Conservation (phyloP, 2,797 vertebrate species). For the Anabacerthia variegaticeps region DNA sequence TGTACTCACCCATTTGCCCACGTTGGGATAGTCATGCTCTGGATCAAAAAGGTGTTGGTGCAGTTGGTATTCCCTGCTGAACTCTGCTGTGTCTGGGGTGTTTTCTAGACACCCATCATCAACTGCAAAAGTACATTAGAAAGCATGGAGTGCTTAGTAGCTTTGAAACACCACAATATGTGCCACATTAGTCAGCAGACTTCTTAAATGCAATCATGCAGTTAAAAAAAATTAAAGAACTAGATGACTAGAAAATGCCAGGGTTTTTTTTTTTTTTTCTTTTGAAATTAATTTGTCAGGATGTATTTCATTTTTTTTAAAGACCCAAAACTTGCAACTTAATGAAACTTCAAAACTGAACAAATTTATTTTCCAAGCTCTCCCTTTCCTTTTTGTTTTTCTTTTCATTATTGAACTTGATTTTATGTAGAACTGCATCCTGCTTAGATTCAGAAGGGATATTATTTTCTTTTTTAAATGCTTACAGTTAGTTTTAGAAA, state of each 20-base stretch:
- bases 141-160: neutral
- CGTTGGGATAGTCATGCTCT: slow-evolving; percentile 90
- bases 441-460: neutral
- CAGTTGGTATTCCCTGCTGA: slow-evolving; percentile 95
- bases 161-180: neutral
- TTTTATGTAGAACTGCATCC: neutral
- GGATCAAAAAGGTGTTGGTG: slow-evolving; percentile 95
- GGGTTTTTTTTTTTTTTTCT: neutral
- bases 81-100: slow-evolving; percentile 93
- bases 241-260: neutral
- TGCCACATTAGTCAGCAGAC: neutral
- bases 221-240: neutral
- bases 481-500: neutral
- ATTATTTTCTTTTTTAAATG: neutral
- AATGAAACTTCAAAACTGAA: neutral
- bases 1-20: slow-evolving; percentile 92
- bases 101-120: slow-evolving; percentile 93
- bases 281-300: neutral
- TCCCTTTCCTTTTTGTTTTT: neutral
- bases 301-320: neutral
- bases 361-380: neutral
- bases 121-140: slow-evolving; percentile 71
- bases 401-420: neutral
- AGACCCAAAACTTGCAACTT: neutral
- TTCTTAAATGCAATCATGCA: neutral